Conservation (phyloP, 2,797 vertebrate species). For the Moxostoma hubbsi region DNA sequence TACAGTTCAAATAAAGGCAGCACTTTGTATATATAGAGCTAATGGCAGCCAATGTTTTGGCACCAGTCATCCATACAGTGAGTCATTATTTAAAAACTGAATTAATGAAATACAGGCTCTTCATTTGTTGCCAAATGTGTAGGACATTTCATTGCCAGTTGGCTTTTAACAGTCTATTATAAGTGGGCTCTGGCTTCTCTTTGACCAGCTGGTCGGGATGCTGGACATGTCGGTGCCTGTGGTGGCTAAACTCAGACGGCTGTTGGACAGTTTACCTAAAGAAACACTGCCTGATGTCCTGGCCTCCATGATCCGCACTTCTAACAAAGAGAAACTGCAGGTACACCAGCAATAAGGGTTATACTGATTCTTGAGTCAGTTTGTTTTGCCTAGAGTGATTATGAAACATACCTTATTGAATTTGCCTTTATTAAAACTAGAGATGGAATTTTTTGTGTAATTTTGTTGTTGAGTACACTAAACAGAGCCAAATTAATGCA, state of each 20-base stretch:
- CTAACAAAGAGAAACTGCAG: conserved; percentile 96
- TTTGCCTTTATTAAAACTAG: no score
- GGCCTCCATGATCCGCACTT: conserved; percentile 93
- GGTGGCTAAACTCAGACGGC: conserved; percentile 89
- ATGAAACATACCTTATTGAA: no score
- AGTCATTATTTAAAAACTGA: background rate
- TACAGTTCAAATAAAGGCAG: no score
- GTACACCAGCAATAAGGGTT: conserved; percentile 65
- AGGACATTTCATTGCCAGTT: conserved; percentile 1
- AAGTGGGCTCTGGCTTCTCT: conserved; percentile 1
- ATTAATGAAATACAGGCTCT: no score
- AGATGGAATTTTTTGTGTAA: no score
- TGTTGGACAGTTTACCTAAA: conserved; percentile 90
- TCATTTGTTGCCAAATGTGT: no score
- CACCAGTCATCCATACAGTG: conserved; percentile 7
- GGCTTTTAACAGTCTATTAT: background rate
- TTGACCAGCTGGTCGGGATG: conserved; percentile 89
- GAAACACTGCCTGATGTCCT: conserved; percentile 94
- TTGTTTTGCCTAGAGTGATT: no score
- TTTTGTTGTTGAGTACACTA: no score
- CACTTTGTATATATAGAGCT: no score
- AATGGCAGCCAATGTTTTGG: background rate
- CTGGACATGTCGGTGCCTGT: conserved; percentile 94
- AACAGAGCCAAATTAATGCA: no score
- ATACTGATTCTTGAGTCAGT: background rate